Conservation (phyloP, 2,113 vertebrate species). For the Bungarus multicinctus region DNA sequence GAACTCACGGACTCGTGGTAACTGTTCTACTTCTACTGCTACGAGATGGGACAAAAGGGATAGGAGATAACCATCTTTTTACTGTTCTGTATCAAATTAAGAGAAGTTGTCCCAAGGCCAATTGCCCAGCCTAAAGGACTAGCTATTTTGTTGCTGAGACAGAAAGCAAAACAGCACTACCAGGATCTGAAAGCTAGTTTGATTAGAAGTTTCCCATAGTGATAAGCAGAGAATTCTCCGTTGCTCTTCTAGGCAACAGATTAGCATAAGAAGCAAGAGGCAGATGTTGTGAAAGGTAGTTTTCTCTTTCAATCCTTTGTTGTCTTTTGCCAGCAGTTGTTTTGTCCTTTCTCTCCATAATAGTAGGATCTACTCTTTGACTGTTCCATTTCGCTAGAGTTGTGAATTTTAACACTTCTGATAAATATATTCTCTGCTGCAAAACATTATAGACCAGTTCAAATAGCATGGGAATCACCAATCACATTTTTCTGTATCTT, state of each 20-base stretch:
- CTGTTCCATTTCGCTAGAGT: background rate
- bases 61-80: too few species aligned
- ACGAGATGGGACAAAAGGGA: too few species aligned
- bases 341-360: background rate
- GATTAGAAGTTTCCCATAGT: background rate
- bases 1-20: too few species aligned
- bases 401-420: background rate
- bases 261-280: background rate
- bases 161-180: background rate
- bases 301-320: background rate
- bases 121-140: background rate
- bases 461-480: background rate
- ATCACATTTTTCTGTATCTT: too few species aligned
- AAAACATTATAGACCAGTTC: background rate
- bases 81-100: too few species aligned
- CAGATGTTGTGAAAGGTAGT: background rate
- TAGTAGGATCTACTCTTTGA: background rate
- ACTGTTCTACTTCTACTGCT: too few species aligned
- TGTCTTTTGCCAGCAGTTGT: background rate
- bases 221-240: background rate
- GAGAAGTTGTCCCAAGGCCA: background rate
- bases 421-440: background rate
- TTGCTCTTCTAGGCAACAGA: background rate
- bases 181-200: background rate
- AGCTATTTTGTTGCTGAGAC: background rate